Conservation (phyloP, 2,797 vertebrate genomes). For the Tragopan temminckii region DNA sequence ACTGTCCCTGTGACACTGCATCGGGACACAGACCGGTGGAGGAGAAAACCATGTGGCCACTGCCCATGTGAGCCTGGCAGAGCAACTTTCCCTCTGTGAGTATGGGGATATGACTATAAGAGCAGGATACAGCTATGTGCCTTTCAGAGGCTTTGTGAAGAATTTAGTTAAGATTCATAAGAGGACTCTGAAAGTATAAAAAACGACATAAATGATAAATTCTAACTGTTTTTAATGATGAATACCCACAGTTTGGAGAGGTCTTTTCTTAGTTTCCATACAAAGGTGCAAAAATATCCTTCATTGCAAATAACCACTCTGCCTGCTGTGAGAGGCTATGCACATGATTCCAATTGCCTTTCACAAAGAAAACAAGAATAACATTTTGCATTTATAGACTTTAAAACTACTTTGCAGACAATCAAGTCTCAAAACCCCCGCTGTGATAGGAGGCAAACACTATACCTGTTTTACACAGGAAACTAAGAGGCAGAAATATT, state of each 20-base stretch:
- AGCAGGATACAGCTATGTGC: not conserved
- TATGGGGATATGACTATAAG: not conserved
- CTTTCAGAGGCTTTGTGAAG: conserved; percentile 1
- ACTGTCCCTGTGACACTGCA: not conserved
- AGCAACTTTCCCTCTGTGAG: not conserved
- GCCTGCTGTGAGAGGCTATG: conserved; percentile 48
- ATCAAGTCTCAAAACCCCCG: conserved; percentile 36
- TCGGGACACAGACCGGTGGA: not conserved
- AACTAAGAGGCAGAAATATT: conserved; percentile 28
- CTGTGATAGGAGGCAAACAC: conserved; percentile 51
- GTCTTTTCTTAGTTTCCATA: conserved; percentile 14
- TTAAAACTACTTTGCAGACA: conserved; percentile 67
- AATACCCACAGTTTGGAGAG: conserved; percentile 22
- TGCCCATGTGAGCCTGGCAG: not conserved
- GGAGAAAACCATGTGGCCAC: not conserved
- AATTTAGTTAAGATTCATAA: conserved; percentile 32
- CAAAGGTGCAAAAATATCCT: conserved; percentile 46
- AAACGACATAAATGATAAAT: conserved; percentile 31
- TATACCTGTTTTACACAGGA: conserved; percentile 18
- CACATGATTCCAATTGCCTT: conserved; percentile 48
- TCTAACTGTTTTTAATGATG: conserved; percentile 26
- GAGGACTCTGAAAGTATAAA: not conserved
- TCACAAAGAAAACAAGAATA: conserved; percentile 41
- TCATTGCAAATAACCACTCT: conserved; percentile 33
- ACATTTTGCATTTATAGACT: conserved; percentile 62